These are phyloP conservation scores for Dipus sagitta DNA, from an alignment of 2,797 vertebrate species.

Conservation along the genomic window DNA sequence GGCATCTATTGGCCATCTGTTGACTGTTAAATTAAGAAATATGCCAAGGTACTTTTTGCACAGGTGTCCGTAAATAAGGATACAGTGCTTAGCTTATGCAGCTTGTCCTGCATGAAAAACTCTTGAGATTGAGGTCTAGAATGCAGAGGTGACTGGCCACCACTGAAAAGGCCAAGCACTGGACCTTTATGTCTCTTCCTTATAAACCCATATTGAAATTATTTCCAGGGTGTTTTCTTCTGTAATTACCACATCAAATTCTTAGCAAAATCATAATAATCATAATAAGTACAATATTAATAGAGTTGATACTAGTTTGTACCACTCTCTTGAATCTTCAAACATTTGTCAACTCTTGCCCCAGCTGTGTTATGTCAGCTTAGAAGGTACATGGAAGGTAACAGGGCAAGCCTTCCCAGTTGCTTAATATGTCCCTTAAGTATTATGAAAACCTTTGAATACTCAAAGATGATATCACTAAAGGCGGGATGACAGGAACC, in stretches of 20 bases:
- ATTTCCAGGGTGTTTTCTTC: background rate
- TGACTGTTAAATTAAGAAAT: conserved; percentile 43
- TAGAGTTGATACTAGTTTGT: background rate
- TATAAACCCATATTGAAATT: conserved; percentile 28
- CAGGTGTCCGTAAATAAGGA: conserved; percentile 52
- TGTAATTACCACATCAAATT: background rate
- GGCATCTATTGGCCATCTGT: conserved; percentile 38
- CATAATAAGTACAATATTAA: background rate
- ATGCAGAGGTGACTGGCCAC: background rate
- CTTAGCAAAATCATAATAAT: background rate
- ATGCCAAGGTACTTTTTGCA: conserved; percentile 56
- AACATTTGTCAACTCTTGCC: background rate
- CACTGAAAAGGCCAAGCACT: background rate
- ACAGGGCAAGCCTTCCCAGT: background rate
- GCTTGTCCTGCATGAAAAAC: background rate
- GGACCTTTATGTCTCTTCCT: conserved; percentile 4
- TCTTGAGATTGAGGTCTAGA: background rate
- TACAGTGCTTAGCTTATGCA: background rate
- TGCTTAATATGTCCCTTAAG: background rate
- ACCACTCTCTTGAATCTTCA: background rate
- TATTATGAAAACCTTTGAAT: background rate
- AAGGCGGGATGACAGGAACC: background rate
- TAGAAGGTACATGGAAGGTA: background rate
- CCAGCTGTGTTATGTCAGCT: background rate
- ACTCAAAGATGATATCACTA: background rate